phyloP scores from a whole-genome alignment of 2,888 invertebrate genomes.

The Cacoxenus indagator region DNA sequence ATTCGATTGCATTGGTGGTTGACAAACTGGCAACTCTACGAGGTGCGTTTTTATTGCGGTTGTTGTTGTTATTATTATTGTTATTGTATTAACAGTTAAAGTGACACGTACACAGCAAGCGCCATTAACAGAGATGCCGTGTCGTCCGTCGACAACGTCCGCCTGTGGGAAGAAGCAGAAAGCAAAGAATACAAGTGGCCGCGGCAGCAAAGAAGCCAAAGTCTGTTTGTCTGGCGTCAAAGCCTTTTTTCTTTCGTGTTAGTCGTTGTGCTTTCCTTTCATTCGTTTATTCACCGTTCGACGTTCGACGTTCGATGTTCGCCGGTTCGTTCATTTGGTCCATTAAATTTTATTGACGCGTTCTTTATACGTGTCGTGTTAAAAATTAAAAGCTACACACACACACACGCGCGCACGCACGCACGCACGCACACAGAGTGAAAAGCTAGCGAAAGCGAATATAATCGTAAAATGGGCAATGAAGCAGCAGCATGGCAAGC shows the following conservation, averaged over 20 bases:
- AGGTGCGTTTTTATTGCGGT: too few relatives aligned
- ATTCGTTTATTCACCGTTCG: neutral
- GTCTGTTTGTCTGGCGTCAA: neutral
- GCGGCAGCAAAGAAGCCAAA: neutral
- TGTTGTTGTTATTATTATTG: neutral
- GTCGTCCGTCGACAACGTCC: neutral
- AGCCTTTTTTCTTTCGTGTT: neutral
- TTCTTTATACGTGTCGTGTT: conserved; percentile 21
- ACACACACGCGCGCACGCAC: neutral
- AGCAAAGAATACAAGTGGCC: neutral
- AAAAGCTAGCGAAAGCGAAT: neutral
- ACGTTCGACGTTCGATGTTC: too few relatives aligned
- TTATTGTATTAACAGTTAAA: neutral
- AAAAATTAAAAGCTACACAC: conserved; percentile 13
- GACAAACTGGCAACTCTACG: too few relatives aligned
- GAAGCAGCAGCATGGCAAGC: neutral
- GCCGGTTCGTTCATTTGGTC: conserved; percentile 16
- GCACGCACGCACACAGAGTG: neutral
- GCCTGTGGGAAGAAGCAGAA: neutral
- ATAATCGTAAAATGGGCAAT: conserved; percentile 15
- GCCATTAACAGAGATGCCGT: neutral
- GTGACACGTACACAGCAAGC: neutral
- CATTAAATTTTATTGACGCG: conserved; percentile 22
- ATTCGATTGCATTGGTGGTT: too few relatives aligned
- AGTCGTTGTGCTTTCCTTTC: neutral